Base-by-base conservation (phyloP, 2,113 vertebrate genomes). In the Lota lota region DNA sequence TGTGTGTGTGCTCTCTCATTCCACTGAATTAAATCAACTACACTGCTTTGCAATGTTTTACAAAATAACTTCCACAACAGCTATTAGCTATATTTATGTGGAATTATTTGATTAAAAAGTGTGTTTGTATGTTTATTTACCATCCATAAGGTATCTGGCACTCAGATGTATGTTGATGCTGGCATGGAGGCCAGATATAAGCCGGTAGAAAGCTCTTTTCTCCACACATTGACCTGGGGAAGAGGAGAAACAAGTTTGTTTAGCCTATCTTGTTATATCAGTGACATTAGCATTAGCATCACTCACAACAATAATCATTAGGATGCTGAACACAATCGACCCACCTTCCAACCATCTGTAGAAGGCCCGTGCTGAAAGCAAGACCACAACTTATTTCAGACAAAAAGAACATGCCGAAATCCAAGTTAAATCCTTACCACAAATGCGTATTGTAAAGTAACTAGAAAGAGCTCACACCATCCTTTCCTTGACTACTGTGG, bases 151-250 rank as follows among this genome's bases (percentile, higher is more conserved):
- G 77, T 96, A 97, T 62, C 94, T 89, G 79, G 97, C 94, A 3
- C 94, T 94, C 83, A 98, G 79, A 69, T 98, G 97, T 24, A 95
- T 88, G 79, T 96, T 98, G 83, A 98, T 98, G 87, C 97, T 98
- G 58, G 95, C 83, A 0, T 98, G 97, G 11, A 98, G 92, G 3
- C 95, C 95, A 2, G 96, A 98, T 68, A 98, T 87, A 8, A 98
- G 93, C 19, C 90, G 92, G 81, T 94, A 98, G 86, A 98, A 98
- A 60, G 95, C 94, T 78, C 96, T 89, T 79, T 97, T 98, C 86
- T 98, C 96, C 74, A 98, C 90, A 70, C 96, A 98, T 63, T 97
- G 88, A 18, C 93, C 96, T 98, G 80, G 40, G 69, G 0, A 82
- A 18, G 16, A 14, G 61, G 1, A 70, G 7, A 22, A 18, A 61